A percentile compares a stretch with the other conserved stretches of the same genome.
Conservation (phyloP, 1,140 invertebrate genomes). For the Aphidius gifuensis region DNA sequence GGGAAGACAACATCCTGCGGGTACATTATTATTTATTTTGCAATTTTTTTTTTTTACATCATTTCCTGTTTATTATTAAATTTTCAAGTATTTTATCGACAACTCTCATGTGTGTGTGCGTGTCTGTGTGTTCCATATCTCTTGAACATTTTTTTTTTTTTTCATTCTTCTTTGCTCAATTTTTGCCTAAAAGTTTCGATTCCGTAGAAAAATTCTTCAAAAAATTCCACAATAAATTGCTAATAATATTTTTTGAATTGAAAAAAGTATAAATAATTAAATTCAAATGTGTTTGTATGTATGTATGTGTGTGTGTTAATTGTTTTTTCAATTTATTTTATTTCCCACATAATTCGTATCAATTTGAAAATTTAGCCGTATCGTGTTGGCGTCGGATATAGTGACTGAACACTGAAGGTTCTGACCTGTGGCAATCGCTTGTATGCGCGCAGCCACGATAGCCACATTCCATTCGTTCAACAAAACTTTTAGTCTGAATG, state of each 20-base stretch:
- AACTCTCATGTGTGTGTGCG: no score
- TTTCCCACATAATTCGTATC: slow-evolving; percentile 33
- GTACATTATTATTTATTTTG: slow-evolving; percentile 13
- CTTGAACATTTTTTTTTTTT: background rate
- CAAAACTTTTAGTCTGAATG: slow-evolving; percentile 42
- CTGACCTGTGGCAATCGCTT: slow-evolving; percentile 51
- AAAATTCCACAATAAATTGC: no score
- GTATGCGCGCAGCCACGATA: slow-evolving; percentile 34
- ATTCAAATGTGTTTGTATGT: no score
- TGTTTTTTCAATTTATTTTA: background rate
- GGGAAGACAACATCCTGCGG: slow-evolving; percentile 27
- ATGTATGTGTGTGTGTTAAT: no score
- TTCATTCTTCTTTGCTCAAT: background rate
- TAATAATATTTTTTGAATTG: no score
- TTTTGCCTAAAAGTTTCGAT: no score
- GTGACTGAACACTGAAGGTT: slow-evolving; percentile 40
- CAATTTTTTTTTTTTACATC: slow-evolving; percentile 4
- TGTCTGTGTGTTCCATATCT: no score
- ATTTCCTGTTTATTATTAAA: slow-evolving; percentile 12
- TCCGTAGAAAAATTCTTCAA: no score
- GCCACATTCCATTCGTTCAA: slow-evolving; percentile 42
- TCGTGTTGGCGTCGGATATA: slow-evolving; percentile 5
- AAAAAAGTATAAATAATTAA: no score
- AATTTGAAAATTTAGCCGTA: slow-evolving; percentile 8
- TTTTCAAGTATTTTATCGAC: background rate